Conservation (phyloP, 2,888 invertebrate species). For the Prenolepis imparis region DNA sequence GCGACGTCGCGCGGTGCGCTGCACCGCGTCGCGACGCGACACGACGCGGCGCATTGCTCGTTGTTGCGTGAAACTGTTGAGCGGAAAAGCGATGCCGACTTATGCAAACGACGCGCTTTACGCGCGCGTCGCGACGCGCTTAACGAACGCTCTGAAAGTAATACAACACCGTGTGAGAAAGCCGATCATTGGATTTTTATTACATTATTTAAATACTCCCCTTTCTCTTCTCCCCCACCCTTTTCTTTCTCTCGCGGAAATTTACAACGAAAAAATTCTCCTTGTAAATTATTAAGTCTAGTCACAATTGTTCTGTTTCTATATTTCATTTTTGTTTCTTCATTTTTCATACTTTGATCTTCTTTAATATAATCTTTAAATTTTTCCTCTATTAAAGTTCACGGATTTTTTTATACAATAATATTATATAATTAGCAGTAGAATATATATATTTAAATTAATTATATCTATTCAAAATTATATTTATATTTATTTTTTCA, state of each 20-base stretch:
- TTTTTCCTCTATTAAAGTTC: not conserved
- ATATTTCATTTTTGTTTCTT: not conserved
- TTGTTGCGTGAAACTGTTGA: slow-evolving; percentile 56
- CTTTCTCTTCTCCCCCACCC: not conserved
- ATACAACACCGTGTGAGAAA: slow-evolving; percentile 24
- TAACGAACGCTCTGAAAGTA: slow-evolving; percentile 48
- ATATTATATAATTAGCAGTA: not conserved
- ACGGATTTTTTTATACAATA: not conserved
- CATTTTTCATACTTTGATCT: not conserved
- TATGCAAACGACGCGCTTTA: slow-evolving; percentile 55
- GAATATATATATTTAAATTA: not conserved
- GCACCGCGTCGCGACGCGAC: slow-evolving; percentile 4
- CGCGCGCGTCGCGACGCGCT: slow-evolving; percentile 50
- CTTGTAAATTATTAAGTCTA: slow-evolving; percentile 13
- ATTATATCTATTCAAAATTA: not conserved
- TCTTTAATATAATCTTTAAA: not conserved
- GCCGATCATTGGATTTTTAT: slow-evolving; percentile 55
- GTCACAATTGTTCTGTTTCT: not conserved
- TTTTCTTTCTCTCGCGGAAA: slow-evolving; percentile 5
- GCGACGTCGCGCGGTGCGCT: slow-evolving; percentile 12
- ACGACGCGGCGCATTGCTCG: slow-evolving; percentile 48
- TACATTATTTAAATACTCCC: slow-evolving; percentile 46
- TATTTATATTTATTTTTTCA: slow-evolving; percentile 29
- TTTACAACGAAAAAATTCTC: slow-evolving; percentile 7
- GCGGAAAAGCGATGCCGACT: slow-evolving; percentile 56